These are phyloP conservation scores for Choreutis nemorana DNA, from an alignment of 2,888 invertebrate genomes.

Conservation along the genomic window DNA sequence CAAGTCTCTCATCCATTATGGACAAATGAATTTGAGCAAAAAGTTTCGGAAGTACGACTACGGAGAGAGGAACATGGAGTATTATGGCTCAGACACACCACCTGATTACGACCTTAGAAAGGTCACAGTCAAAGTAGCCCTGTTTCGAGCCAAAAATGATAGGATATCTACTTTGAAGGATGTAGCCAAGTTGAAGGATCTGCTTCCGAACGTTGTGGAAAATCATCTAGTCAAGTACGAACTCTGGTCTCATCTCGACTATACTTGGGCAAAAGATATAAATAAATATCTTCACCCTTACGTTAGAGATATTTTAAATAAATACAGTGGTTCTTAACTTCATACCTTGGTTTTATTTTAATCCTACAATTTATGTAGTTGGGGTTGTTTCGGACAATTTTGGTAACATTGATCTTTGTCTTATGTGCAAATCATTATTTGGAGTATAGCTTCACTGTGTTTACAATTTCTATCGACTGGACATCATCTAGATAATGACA, in stretches of 20 bases:
- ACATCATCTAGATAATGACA: too few relatives aligned
- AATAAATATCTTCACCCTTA: constrained; percentile 16
- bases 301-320: constrained; percentile 15
- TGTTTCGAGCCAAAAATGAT: constrained; percentile 24
- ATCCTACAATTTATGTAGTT: too few relatives aligned
- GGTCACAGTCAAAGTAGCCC: constrained; percentile 20
- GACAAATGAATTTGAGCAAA: constrained; percentile 14
- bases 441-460: too few relatives aligned
- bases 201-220: constrained; percentile 22
- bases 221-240: constrained; percentile 11
- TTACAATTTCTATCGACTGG: too few relatives aligned
- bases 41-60: constrained; percentile 17
- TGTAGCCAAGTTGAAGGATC: constrained; percentile 13
- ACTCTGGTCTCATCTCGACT: constrained; percentile 24
- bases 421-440: too few relatives aligned
- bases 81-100: constrained; percentile 14
- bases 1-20: constrained; percentile 18
- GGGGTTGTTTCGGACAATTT: too few relatives aligned
- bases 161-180: constrained; percentile 20
- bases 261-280: constrained; percentile 20
- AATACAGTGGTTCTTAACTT: too few relatives aligned
- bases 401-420: too few relatives aligned
- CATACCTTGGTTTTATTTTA: too few relatives aligned
- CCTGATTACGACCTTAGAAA: constrained; percentile 19
- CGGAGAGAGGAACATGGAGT: constrained; percentile 12